Evolutionary conservation across 1,140 invertebrate species (phyloP), one percentile per base, ranked within the genome.

Genomic region (Palaemon carinicauda): DNA sequence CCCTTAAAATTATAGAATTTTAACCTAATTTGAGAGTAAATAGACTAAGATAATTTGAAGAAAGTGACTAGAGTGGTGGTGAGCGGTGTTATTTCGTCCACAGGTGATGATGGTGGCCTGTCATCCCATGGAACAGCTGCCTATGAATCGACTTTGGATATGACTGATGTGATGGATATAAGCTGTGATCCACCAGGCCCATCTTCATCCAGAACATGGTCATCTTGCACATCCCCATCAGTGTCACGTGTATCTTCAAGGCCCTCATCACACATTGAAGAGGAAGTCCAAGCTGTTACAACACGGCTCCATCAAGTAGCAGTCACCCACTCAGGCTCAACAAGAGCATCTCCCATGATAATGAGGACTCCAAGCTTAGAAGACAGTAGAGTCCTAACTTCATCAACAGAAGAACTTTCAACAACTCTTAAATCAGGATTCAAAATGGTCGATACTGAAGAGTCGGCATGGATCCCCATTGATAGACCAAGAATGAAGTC

Each of bases 151-250:
- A 73, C 77, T 51, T 53, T 86, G 77, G 83, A 86, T 56, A 86
- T 86, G 83, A 86, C 83, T 86, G 83, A 86, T 86, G 83, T 86
- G 83, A 86, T 86, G 83, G 83, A 86, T 77, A 86, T 86, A 15
- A 86, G 83, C 65, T 86, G 83, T 79, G 83, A 86, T 79, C 83
- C 83, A 31, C 83, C 83, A 79, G 83, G 83, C 50, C 83, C 83
- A 51, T 86, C 83, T 24, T 80, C 83, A 73, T 75, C 52, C 41
- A 31, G 83, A 69, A 65, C 75, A 56, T 17, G 53, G 69, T 83
- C 81, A 29, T 82, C 81, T 15, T 74, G 75, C 24, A 53, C 82
- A 53, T 71, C 80, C 21, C 60, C 80, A 56, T 65, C 80, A 33
- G 69, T 82, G 41, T 80, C 78, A 21, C 78, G 78, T 54, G 50